Evolutionary conservation across 2,888 invertebrate genomes (phyloP).

Genomic region (Phlogophora meticulosa): DNA sequence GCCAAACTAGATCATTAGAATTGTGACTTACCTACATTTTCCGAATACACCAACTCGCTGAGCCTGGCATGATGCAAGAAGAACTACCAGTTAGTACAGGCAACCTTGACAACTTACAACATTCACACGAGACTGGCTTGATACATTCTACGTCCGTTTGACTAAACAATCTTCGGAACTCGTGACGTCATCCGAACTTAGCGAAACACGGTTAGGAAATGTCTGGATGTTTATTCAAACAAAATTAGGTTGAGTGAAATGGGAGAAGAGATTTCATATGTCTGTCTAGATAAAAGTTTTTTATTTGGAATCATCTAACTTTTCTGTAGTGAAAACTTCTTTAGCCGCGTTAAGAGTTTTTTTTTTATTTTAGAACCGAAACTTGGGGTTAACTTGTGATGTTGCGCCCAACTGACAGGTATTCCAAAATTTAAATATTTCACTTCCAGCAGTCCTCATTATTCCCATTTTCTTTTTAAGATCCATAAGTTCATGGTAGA

Average conservation of each 20-base stretch:
- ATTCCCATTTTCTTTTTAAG: too few relatives aligned
- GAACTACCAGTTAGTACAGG: conserved; percentile 56
- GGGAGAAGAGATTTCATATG: conserved; percentile 1
- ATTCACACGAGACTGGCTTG: conserved; percentile 66
- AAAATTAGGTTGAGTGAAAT: conserved; percentile 20
- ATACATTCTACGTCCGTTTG: conserved; percentile 54
- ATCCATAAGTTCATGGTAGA: too few relatives aligned
- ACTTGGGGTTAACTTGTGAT: too few relatives aligned
- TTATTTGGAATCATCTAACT: neutral
- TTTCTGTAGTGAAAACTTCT: neutral
- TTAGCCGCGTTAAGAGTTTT: too few relatives aligned
- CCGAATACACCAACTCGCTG: conserved; percentile 43
- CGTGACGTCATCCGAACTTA: conserved; percentile 24
- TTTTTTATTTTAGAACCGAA: too few relatives aligned
- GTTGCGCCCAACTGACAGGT: too few relatives aligned
- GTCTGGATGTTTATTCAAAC: conserved; percentile 12
- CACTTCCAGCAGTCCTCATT: too few relatives aligned
- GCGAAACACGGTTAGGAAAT: conserved; percentile 31
- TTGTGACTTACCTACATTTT: conserved; percentile 33
- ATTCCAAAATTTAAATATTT: too few relatives aligned
- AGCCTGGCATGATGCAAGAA: conserved; percentile 66
- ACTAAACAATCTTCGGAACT: conserved; percentile 54
- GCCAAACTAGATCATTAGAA: conserved; percentile 22
- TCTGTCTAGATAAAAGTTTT: neutral
- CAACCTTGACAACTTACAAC: conserved; percentile 71